A percentile compares a stretch with the other conserved stretches of the same genome.
Evolutionary conservation across 2,113 vertebrate genomes (phyloP).

Genomic region (Galeopterus variegatus): DNA sequence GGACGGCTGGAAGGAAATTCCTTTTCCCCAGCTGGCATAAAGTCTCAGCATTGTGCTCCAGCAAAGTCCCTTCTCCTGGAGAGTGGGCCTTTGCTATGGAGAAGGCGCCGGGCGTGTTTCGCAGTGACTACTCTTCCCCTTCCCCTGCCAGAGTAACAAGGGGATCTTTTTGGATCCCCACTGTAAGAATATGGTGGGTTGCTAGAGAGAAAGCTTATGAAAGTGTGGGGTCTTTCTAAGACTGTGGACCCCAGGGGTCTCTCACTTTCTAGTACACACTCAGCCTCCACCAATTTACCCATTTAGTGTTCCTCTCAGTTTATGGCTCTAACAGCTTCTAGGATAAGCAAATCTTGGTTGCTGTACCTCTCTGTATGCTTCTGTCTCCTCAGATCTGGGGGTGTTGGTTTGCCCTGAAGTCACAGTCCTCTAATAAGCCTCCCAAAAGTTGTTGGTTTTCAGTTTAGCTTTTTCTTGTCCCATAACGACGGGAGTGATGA

Average conservation of each 20-base stretch:
- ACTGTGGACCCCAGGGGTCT: neutral
- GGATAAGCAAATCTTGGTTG: neutral
- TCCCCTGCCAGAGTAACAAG: neutral
- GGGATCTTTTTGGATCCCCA: neutral
- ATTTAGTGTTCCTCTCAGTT: neutral
- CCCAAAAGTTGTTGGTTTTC: slow-evolving; percentile 14
- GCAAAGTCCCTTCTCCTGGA: neutral
- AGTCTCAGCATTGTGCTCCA: neutral
- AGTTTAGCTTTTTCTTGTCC: neutral
- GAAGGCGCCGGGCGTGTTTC: neutral
- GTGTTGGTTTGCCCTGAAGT: neutral
- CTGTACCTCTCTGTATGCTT: neutral
- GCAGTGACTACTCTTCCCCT: neutral
- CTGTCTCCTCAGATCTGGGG: neutral
- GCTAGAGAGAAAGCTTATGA: neutral
- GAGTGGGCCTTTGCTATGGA: neutral
- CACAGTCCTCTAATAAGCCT: neutral
- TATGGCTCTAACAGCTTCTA: neutral
- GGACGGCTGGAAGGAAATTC: slow-evolving; percentile 1
- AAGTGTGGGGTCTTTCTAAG: neutral
- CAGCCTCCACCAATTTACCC: neutral
- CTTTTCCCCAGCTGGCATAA: neutral
- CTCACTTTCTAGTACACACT: neutral
- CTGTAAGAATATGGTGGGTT: neutral
- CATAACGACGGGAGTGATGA: neutral